A percentile compares a stretch with the other conserved stretches of the same genome.
These are phyloP conservation scores for Nymphalis io DNA, from an alignment of 1,140 invertebrate species.

Conservation along the genomic window DNA sequence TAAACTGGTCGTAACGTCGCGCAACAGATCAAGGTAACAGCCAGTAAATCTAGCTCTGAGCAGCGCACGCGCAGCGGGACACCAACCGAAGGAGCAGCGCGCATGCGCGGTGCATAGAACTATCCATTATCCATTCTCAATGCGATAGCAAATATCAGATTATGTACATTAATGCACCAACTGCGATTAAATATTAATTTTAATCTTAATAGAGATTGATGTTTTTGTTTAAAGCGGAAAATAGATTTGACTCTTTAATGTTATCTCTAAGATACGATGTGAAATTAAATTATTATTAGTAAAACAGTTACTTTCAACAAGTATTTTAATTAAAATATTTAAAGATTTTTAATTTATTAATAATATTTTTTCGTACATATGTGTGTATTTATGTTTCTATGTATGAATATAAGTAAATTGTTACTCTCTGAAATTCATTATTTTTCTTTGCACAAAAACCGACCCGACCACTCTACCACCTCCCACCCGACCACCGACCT, in stretches of 20 bases:
- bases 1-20: background rate
- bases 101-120: background rate
- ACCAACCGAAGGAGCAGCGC: background rate
- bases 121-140: background rate
- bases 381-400: too few relatives aligned
- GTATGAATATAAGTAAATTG: too few relatives aligned
- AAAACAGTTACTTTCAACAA: too few relatives aligned
- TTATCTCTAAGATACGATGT: background rate
- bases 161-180: constrained; percentile 1
- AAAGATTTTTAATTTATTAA: too few relatives aligned
- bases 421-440: too few relatives aligned
- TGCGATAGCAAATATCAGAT: constrained; percentile 12
- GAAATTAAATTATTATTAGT: too few relatives aligned
- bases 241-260: background rate
- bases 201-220: constrained; percentile 1
- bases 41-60: constrained; percentile 4
- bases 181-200: background rate
- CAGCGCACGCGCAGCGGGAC: constrained; percentile 6
- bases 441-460: too few relatives aligned
- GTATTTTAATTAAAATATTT: too few relatives aligned
- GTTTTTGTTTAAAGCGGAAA: background rate
- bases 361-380: too few relatives aligned
- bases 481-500: too few relatives aligned
- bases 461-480: too few relatives aligned
- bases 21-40: constrained; percentile 4